These are phyloP conservation scores for Homalodisca vitripennis DNA, from an alignment of 1,140 invertebrate species.

Conservation along the genomic window DNA sequence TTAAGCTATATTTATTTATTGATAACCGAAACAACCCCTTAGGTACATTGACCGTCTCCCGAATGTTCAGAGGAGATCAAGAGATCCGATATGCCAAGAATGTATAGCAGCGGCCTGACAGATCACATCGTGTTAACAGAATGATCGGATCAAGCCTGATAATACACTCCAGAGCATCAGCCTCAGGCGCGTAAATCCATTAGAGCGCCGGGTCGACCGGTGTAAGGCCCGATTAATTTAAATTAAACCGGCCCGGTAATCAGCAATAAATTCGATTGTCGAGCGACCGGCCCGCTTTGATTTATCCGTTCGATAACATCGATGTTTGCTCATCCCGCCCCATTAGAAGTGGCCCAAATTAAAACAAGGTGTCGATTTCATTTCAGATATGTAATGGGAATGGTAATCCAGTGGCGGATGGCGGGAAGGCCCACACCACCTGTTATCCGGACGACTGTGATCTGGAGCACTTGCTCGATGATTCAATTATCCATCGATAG, in stretches of 20 bases:
- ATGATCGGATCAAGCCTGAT: too few relatives aligned
- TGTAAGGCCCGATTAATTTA: conserved; percentile 18
- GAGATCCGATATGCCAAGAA: too few relatives aligned
- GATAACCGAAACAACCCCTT: too few relatives aligned
- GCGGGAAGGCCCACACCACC: not conserved
- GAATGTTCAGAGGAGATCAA: too few relatives aligned
- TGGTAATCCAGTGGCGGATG: not conserved
- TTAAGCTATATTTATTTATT: too few relatives aligned
- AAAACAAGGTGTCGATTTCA: conserved; percentile 26
- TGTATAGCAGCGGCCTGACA: too few relatives aligned
- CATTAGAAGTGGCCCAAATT: conserved; percentile 10
- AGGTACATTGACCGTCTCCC: too few relatives aligned
- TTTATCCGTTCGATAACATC: not conserved
- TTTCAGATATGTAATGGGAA: conserved; percentile 21
- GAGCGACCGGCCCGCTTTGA: not conserved
- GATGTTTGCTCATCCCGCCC: conserved; percentile 12
- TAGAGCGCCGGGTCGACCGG: too few relatives aligned
- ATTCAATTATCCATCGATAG: conserved; percentile 8
- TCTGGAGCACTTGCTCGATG: conserved; percentile 12
- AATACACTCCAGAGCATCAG: too few relatives aligned
- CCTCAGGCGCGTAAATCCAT: too few relatives aligned
- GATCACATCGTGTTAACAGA: too few relatives aligned
- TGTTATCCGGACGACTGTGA: not conserved
- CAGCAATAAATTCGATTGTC: conserved; percentile 16
- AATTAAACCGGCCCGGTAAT: conserved; percentile 14